These are phyloP conservation scores for Tetrao urogallus DNA, from an alignment of 2,113 vertebrate genomes.

Conservation along the genomic window DNA sequence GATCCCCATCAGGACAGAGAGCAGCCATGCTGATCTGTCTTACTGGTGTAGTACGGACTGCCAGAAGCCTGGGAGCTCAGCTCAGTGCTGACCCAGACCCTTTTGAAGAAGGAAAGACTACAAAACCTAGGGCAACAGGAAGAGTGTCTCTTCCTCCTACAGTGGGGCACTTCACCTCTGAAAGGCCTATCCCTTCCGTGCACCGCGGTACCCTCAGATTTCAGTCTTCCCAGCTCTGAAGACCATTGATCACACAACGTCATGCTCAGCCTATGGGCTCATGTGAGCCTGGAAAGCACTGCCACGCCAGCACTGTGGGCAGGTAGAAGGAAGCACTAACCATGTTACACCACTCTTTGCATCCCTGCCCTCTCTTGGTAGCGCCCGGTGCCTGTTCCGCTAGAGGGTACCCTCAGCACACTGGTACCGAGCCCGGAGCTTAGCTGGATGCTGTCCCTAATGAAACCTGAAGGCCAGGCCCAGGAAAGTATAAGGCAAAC, in stretches of 20 bases:
- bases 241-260: background rate
- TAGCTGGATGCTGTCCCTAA: conserved; percentile 37
- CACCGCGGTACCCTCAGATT: background rate
- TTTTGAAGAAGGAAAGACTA: background rate
- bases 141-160: background rate
- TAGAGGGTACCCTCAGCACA: conserved; percentile 66
- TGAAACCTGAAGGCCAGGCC: conserved; percentile 67
- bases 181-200: background rate
- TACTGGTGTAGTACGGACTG: background rate
- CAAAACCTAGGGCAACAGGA: background rate
- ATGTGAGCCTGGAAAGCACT: background rate
- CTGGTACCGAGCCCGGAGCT: conserved; percentile 16
- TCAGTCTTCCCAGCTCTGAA: background rate
- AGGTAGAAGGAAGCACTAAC: background rate
- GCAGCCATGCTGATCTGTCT: background rate
- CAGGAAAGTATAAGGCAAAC: conserved; percentile 35
- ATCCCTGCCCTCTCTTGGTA: background rate
- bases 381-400: conserved; percentile 30
- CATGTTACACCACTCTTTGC: background rate
- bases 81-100: background rate
- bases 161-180: background rate
- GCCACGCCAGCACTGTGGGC: background rate
- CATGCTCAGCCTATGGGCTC: background rate
- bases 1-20: background rate
- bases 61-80: background rate